phyloP scores from a whole-genome alignment of 2,113 vertebrate species.

The Pithys albifrons region DNA sequence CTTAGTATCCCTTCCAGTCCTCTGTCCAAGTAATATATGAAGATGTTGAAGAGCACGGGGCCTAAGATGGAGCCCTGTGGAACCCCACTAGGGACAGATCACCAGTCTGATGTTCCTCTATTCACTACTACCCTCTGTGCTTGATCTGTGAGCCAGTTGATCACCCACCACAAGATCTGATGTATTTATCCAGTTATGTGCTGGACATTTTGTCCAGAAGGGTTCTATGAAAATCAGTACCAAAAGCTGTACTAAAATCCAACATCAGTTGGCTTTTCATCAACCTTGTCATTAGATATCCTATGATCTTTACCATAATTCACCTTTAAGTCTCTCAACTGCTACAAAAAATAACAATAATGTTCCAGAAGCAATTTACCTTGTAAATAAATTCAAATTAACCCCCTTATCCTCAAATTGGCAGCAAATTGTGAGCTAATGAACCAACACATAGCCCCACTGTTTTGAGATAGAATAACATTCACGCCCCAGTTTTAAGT shows the following conservation, averaged over 20 bases:
- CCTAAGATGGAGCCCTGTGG: not conserved
- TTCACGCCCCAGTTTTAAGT: slow-evolving; percentile 26
- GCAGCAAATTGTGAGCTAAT: slow-evolving; percentile 40
- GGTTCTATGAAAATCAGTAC: not conserved
- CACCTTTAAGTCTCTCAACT: not conserved
- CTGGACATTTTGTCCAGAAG: not conserved
- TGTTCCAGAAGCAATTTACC: not conserved
- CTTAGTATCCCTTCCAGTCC: not conserved
- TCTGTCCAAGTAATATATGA: not conserved
- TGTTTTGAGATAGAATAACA: slow-evolving; percentile 20
- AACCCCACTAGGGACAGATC: not conserved
- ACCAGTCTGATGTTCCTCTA: not conserved
- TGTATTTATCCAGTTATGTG: not conserved
- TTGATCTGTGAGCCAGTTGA: not conserved
- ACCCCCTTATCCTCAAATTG: slow-evolving; percentile 25
- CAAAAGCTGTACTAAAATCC: not conserved
- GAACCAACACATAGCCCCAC: slow-evolving; percentile 47
- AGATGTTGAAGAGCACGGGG: not conserved
- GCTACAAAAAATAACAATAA: not conserved
- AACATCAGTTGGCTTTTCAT: not conserved
- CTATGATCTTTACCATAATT: not conserved
- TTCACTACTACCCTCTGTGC: not conserved
- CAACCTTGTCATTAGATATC: not conserved
- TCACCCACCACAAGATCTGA: not conserved
- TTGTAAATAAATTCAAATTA: slow-evolving; percentile 60